Conservation (phyloP, 2,113 vertebrate species). For the Argyrosomus japonicus region DNA sequence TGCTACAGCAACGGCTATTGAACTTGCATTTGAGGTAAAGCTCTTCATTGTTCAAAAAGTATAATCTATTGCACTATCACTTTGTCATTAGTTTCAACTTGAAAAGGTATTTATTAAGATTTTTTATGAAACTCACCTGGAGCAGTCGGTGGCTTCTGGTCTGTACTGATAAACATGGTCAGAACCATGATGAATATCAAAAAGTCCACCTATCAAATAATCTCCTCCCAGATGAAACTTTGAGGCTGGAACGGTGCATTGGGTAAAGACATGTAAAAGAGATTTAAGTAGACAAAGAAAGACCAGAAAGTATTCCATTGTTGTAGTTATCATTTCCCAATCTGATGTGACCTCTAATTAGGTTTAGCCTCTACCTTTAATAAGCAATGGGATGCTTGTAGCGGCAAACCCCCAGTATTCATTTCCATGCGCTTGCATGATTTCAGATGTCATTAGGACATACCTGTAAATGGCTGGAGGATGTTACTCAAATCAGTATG, state of each 20-base stretch:
- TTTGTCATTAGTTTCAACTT: background rate
- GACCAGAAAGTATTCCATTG: conserved; percentile 26
- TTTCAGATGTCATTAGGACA: background rate
- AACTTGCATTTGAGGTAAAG: background rate
- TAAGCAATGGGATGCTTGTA: background rate
- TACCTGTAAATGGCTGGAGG: background rate
- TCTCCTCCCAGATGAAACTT: conserved; percentile 77
- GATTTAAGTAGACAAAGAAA: conserved; percentile 41
- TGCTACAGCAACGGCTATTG: background rate
- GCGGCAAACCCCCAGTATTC: background rate
- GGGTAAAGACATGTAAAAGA: conserved; percentile 6
- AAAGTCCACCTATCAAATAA: conserved; percentile 78
- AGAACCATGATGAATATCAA: conserved; percentile 62
- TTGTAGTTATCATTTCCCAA: background rate
- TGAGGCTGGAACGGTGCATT: conserved; percentile 24
- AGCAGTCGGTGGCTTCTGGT: conserved; percentile 72
- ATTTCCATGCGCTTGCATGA: conserved; percentile 46
- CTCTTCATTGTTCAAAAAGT: background rate
- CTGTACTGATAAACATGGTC: background rate
- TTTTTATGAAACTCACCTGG: conserved; percentile 64
- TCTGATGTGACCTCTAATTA: background rate
- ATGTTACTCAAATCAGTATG: conserved; percentile 68
- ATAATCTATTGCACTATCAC: background rate
- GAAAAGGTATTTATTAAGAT: background rate
- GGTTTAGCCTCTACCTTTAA: background rate